phyloP scores from a whole-genome alignment of 2,888 invertebrate genomes.

The Synergus umbraculus region DNA sequence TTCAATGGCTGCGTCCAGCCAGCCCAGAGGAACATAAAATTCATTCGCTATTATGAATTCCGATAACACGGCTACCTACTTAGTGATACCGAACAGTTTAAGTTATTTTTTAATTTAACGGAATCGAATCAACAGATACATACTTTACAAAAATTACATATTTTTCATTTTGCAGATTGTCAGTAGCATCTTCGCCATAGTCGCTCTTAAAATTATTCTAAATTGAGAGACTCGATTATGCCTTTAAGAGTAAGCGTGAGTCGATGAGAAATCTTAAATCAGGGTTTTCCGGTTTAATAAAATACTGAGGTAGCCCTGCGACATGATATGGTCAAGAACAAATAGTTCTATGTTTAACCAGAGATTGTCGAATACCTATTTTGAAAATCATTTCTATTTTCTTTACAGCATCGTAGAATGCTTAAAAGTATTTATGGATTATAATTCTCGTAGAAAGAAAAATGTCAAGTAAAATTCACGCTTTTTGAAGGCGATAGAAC shows the following conservation, averaged over 20 bases:
- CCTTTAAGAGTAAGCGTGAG: slow-evolving; percentile 16
- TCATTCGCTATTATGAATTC: slow-evolving; percentile 63
- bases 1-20: slow-evolving; percentile 69
- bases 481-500: neutral
- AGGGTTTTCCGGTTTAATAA: slow-evolving; percentile 13
- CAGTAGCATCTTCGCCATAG: slow-evolving; percentile 6
- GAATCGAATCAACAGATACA: slow-evolving; percentile 6
- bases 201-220: slow-evolving; percentile 18
- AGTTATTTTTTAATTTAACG: neutral
- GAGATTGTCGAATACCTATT: slow-evolving; percentile 9
- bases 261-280: slow-evolving; percentile 8
- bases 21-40: slow-evolving; percentile 75
- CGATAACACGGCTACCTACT: slow-evolving; percentile 60
- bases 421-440: neutral
- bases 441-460: neutral
- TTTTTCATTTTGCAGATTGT: neutral
- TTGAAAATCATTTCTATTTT: neutral
- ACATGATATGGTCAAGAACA: neutral
- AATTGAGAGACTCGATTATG: neutral
- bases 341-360: neutral
- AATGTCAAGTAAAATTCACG: neutral
- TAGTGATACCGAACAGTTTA: neutral
- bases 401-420: slow-evolving; percentile 19
- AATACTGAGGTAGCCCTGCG: slow-evolving; percentile 21
- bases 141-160: slow-evolving; percentile 10